These are phyloP conservation scores for Augochlora pura DNA, from an alignment of 1,140 invertebrate species.

Conservation along the genomic window DNA sequence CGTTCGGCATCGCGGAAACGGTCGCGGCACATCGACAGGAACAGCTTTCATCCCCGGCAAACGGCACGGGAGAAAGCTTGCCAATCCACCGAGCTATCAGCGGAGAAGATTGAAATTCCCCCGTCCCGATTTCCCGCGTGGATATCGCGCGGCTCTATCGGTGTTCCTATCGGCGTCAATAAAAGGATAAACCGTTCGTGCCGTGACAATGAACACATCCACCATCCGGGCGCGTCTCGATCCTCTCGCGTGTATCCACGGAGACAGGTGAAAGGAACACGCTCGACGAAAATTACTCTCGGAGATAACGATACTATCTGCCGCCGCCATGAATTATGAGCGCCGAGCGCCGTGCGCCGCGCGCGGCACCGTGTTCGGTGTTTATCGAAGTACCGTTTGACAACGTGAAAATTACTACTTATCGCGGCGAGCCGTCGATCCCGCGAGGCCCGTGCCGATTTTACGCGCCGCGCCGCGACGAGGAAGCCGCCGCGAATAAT, in stretches of 20 bases:
- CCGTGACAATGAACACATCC: slow-evolving; percentile 25
- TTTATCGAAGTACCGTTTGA: slow-evolving; percentile 38
- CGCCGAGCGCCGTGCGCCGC: neutral
- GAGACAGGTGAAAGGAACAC: slow-evolving; percentile 38
- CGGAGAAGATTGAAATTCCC: neutral
- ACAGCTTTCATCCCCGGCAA: neutral
- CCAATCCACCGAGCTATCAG: neutral
- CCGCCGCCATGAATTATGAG: slow-evolving; percentile 24
- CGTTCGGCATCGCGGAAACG: neutral
- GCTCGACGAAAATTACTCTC: slow-evolving; percentile 16
- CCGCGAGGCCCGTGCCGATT: neutral
- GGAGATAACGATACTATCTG: slow-evolving; percentile 36
- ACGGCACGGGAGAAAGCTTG: neutral
- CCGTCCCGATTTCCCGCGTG: neutral
- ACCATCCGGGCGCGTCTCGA: neutral
- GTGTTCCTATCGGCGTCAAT: neutral
- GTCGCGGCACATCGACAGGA: neutral
- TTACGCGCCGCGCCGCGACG: slow-evolving; percentile 5
- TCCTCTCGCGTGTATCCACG: neutral
- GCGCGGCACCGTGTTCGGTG: neutral
- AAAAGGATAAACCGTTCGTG: neutral
- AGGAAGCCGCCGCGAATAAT: slow-evolving; percentile 22
- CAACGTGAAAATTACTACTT: slow-evolving; percentile 38
- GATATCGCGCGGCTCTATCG: neutral
- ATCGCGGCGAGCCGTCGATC: slow-evolving; percentile 19